Percentiles rank a stretch among this genome's conserved stretches.
These are phyloP conservation scores for Anabacerthia variegaticeps DNA, from an alignment of 2,797 vertebrate genomes.

Conservation along the genomic window DNA sequence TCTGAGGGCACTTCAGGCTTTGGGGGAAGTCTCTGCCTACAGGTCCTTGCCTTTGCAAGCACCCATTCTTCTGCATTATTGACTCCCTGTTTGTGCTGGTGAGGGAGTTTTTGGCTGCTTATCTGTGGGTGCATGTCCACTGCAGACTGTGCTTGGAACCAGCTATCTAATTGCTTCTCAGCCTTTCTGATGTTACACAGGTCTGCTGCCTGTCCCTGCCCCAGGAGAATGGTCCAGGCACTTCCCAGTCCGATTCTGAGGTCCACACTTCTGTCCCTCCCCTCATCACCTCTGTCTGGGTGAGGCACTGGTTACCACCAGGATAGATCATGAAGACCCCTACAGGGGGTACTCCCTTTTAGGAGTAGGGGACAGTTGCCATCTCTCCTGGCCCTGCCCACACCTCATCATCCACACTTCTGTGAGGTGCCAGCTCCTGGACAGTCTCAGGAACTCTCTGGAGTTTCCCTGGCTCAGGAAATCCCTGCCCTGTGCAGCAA, in stretches of 20 bases:
- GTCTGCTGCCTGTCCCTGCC: neutral
- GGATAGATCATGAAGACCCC: neutral
- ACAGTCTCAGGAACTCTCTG: no score
- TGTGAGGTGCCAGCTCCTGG: neutral
- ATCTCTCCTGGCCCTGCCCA: neutral
- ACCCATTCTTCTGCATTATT: neutral
- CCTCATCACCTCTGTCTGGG: neutral
- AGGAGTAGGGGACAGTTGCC: neutral
- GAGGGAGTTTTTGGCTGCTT: neutral
- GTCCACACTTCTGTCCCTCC: neutral
- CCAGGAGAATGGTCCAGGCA: neutral
- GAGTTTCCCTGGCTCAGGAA: neutral
- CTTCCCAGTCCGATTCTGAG: neutral
- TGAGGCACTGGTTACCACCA: fast-evolving
- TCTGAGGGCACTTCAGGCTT: neutral
- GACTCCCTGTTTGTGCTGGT: neutral
- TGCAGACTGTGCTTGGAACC: neutral
- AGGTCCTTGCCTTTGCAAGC: neutral
- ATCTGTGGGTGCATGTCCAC: no score
- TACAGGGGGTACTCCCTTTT: neutral
- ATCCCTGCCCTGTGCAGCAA: no score
- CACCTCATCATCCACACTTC: no score
- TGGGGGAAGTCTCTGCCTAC: neutral
- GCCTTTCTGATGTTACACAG: neutral
- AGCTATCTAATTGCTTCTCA: neutral